These are phyloP conservation scores for Paracanthobrama guichenoti DNA, from an alignment of 2,113 vertebrate genomes.

Conservation along the genomic window DNA sequence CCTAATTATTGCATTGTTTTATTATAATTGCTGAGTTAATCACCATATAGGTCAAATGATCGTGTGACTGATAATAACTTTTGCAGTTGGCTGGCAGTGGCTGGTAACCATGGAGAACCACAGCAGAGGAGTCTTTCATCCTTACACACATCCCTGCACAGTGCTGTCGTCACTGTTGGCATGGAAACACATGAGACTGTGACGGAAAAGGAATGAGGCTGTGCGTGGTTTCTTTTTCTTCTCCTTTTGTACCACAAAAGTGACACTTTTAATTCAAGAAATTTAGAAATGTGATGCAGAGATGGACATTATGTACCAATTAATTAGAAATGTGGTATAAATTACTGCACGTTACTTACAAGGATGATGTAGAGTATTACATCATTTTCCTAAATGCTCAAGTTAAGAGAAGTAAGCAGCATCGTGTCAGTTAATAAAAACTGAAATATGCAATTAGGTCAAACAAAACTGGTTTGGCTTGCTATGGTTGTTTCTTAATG, in stretches of 20 bases:
- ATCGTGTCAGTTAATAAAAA: neutral
- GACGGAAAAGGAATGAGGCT: neutral
- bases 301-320: neutral
- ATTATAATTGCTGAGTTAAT: neutral
- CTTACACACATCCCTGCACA: constrained; percentile 44
- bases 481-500: neutral
- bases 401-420: neutral
- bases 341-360: neutral
- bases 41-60: neutral
- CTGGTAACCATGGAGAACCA: constrained; percentile 67
- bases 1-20: neutral
- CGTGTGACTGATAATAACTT: constrained; percentile 25
- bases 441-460: neutral
- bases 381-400: neutral
- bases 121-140: constrained; percentile 57
- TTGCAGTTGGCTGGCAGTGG: constrained; percentile 78
- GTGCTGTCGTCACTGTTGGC: constrained; percentile 81
- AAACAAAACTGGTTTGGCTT: neutral
- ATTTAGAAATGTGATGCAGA: neutral
- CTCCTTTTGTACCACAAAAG: neutral
- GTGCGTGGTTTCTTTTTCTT: constrained; percentile 18
- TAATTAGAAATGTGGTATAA: neutral
- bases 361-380: neutral
- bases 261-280: neutral
- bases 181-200: constrained; percentile 74